Conservation (phyloP, 2,113 vertebrate genomes). For the Paramormyrops kingsleyae region DNA sequence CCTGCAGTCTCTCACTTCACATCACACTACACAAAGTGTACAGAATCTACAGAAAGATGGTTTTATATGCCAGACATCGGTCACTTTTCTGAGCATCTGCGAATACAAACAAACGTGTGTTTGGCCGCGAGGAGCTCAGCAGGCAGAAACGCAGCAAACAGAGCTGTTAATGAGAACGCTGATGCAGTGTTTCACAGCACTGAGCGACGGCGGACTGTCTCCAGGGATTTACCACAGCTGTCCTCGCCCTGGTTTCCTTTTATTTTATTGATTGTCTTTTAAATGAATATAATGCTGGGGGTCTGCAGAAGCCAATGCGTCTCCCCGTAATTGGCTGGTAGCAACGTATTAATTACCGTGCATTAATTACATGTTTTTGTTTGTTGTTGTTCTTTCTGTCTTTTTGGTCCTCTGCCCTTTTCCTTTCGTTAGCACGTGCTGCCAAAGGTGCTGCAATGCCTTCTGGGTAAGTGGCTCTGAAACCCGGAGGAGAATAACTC, state of each 20-base stretch:
- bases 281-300: constrained; percentile 30
- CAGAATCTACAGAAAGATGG: background rate
- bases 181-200: constrained; percentile 13
- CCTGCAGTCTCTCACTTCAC: background rate
- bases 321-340: constrained; percentile 29
- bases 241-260: constrained; percentile 8
- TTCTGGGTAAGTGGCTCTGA: constrained; percentile 40
- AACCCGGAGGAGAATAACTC: constrained; percentile 39
- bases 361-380: constrained; percentile 18
- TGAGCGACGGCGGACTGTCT: constrained; percentile 15
- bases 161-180: background rate
- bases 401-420: constrained; percentile 32
- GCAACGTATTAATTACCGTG: constrained; percentile 22
- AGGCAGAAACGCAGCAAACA: background rate
- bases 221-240: constrained; percentile 39
- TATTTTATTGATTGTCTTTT: constrained; percentile 20
- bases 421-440: constrained; percentile 27
- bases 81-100: background rate
- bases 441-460: constrained; percentile 39
- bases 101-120: background rate
- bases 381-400: constrained; percentile 16
- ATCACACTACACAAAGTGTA: too few relatives aligned
- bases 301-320: constrained; percentile 4
- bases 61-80: background rate
- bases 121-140: background rate